Conservation (phyloP, 2,797 vertebrate species). For the Allenopithecus nigroviridis region DNA sequence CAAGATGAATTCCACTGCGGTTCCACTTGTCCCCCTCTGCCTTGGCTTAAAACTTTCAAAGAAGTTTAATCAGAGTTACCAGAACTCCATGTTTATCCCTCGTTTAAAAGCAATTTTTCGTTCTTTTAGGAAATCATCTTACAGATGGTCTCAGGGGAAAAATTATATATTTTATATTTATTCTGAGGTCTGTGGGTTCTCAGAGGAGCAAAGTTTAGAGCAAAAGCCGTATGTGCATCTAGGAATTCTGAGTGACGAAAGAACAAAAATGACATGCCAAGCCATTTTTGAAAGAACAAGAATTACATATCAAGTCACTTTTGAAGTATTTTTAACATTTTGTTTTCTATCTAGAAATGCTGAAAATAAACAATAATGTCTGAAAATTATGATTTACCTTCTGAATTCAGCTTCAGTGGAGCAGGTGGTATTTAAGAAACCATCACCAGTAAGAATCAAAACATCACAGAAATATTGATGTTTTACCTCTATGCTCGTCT, state of each 20-base stretch:
- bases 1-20: constrained; percentile 56
- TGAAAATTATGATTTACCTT: constrained; percentile 59
- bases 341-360: constrained; percentile 45
- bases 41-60: constrained; percentile 61
- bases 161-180: constrained; percentile 41
- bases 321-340: constrained; percentile 50
- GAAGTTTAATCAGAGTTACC: constrained; percentile 63
- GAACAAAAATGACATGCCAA: constrained; percentile 4
- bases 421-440: constrained; percentile 64
- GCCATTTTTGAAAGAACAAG: not conserved
- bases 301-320: not conserved
- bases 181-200: not conserved
- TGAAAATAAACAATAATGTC: constrained; percentile 62
- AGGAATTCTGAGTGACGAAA: constrained; percentile 12
- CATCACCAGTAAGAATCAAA: constrained; percentile 65
- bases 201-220: not conserved
- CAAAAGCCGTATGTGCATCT: not conserved
- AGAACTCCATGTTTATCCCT: constrained; percentile 35
- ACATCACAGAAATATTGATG: constrained; percentile 66
- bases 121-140: constrained; percentile 55
- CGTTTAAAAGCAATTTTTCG: constrained; percentile 45
- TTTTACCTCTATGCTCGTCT: constrained; percentile 47
- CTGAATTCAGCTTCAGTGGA: constrained; percentile 51
- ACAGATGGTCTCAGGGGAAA: not conserved
- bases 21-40: constrained; percentile 8